Conservation (phyloP, 2,797 vertebrate species). For the Anolis apletophallus region DNA sequence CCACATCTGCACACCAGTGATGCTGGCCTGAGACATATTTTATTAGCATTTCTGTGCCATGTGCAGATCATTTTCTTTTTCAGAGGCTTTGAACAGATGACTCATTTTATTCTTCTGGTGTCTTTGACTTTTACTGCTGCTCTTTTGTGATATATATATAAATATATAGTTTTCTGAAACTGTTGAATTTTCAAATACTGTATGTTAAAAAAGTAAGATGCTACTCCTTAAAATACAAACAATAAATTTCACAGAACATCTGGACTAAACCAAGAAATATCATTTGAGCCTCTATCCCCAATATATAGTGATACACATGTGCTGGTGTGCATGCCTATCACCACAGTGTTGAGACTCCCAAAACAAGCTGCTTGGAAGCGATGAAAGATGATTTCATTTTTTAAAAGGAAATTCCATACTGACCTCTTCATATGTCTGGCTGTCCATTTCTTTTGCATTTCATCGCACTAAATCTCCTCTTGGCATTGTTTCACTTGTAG, state of each 20-base stretch:
- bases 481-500: slow-evolving; percentile 66
- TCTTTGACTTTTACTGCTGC: neutral
- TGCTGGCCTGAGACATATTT: neutral
- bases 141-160: neutral
- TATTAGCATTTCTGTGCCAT: neutral
- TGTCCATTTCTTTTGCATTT: slow-evolving; percentile 25
- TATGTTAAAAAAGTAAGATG: neutral
- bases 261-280: neutral
- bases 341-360: neutral
- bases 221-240: neutral
- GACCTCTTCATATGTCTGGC: neutral
- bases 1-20: neutral
- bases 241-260: neutral
- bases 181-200: neutral
- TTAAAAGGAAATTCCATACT: neutral
- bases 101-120: neutral
- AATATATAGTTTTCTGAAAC: neutral
- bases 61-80: neutral
- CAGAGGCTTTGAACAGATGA: neutral
- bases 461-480: slow-evolving; percentile 62
- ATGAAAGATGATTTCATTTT: neutral
- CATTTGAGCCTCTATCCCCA: neutral
- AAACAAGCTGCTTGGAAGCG: neutral
- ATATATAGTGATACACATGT: neutral
- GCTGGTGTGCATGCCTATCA: neutral